Conservation (phyloP, 2,113 vertebrate genomes). For the Tympanuchus pallidicinctus region DNA sequence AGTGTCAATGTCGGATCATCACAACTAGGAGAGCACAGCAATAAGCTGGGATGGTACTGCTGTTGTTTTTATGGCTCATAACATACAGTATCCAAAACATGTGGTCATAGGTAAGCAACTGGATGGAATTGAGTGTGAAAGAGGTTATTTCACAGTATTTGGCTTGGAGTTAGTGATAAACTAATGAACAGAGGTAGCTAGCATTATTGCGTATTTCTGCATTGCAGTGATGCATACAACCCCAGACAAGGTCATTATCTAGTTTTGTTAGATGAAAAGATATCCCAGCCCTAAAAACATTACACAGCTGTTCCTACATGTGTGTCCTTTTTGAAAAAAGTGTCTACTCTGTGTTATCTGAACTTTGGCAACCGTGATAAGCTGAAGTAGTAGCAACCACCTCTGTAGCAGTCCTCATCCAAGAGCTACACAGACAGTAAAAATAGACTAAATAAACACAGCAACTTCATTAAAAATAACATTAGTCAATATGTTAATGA, state of each 20-base stretch:
- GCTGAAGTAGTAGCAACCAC: not conserved
- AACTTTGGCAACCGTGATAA: not conserved
- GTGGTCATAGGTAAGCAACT: not conserved
- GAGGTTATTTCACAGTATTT: not conserved
- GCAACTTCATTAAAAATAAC: slow-evolving; percentile 20
- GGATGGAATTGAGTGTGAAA: not conserved
- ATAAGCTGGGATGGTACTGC: not conserved
- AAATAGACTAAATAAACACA: slow-evolving; percentile 20
- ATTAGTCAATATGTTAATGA: not conserved
- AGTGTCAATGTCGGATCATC: not conserved
- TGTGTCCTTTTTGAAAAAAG: not conserved
- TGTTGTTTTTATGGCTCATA: not conserved
- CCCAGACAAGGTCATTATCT: not conserved
- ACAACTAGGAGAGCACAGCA: not conserved
- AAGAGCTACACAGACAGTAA: not conserved
- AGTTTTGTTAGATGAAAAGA: not conserved
- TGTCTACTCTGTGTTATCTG: not conserved
- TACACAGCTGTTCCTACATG: not conserved
- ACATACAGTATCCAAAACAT: not conserved
- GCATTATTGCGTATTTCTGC: not conserved
- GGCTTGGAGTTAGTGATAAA: not conserved
- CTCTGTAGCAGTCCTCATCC: not conserved
- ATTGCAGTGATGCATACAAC: not conserved
- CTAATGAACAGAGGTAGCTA: not conserved
- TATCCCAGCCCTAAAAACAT: not conserved